Base-by-base conservation (phyloP, 2,888 invertebrate genomes). In the Erebia ligea region DNA sequence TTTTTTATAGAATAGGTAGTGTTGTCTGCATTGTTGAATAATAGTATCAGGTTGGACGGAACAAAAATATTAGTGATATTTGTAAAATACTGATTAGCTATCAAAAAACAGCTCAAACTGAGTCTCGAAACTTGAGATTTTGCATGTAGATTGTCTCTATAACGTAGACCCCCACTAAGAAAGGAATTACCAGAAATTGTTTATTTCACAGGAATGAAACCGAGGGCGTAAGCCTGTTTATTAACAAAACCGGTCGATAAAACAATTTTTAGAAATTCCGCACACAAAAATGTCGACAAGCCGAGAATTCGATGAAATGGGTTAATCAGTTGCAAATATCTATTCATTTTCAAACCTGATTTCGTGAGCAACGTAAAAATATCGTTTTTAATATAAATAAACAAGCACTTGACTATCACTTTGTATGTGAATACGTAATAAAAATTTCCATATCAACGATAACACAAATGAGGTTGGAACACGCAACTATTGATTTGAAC, bases 401-500 rank as follows among this genome's bases (percentile, higher is more conserved):
- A 25, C 63, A 63, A 63, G 63, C 50, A n/a, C 1, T 50, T 56
- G 63, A n/a, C 21, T 50, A 67, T 10, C 21, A 63, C 64, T 64
- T 69, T 45, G 48, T 19, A 63, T 50, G 58, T 63, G 63, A 69
- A 48, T 72, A 59, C 63, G 69, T 67, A 63, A 67, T 69, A 67
- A 66, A 72, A 62, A 66, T 57, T 69, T 17, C 40, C 54, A 72
- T 72, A 72, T 67, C 67, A 67, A 69, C 48, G 50, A 63, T 54
- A 64, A 40, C 64, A 59, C 64, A 64, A 72, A 72, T 48, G 58
- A 64, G 58, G 56, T 58, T 34, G 48, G n/a, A 45, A 64, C 72
- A 72, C 72, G 72, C 72, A 67, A 72, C 58, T 48, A 40, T 19
- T 40, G 25, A 34, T 45, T 34, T 40, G 17, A 19, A 17, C 45